A percentile compares a stretch with the other conserved stretches of the same genome.
Evolutionary conservation across 2,888 invertebrate genomes (phyloP).

Genomic region (Coecobrya sp.): DNA sequence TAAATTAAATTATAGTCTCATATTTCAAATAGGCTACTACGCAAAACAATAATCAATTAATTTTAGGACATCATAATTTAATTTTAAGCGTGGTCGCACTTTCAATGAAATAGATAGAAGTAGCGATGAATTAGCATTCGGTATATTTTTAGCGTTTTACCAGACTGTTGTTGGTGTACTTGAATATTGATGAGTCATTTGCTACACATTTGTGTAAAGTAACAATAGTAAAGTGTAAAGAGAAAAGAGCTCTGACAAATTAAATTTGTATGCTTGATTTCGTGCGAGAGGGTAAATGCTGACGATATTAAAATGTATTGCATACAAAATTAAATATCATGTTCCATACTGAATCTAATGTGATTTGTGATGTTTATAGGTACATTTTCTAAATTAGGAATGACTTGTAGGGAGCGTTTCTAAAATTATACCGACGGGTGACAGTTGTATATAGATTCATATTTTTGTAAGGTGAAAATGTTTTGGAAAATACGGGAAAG

Average conservation of each 20-base stretch:
- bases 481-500: neutral
- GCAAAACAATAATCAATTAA: neutral
- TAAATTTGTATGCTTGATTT: no score
- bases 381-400: no score
- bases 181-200: no score
- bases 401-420: no score
- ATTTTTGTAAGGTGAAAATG: neutral
- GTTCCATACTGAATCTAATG: neutral
- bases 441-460: no score
- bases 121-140: no score
- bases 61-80: neutral
- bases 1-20: neutral
- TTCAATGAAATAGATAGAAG: neutral
- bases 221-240: neutral
- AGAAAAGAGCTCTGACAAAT: neutral
- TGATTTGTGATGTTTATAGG: no score
- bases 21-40: neutral
- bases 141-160: no score
- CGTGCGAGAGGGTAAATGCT: neutral
- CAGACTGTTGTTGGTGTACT: no score
- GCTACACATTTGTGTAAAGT: neutral
- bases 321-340: neutral
- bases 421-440: no score
- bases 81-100: neutral
- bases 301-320: neutral